Conservation (phyloP, 2,113 vertebrate genomes). For the Lipotes vexillifer region DNA sequence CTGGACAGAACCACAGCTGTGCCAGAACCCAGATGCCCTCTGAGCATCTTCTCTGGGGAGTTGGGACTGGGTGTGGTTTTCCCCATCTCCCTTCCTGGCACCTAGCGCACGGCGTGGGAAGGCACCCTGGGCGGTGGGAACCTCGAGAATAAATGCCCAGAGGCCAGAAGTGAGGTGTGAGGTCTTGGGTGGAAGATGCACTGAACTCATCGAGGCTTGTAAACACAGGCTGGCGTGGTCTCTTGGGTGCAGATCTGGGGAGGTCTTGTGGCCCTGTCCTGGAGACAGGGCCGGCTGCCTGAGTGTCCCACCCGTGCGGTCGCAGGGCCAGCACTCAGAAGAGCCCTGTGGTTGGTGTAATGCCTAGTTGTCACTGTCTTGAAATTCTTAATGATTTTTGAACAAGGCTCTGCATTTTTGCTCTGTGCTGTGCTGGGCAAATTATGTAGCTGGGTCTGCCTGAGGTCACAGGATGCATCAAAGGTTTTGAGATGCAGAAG, state of each 20-base stretch:
- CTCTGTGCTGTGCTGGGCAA: background rate
- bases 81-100: background rate
- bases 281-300: background rate
- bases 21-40: background rate
- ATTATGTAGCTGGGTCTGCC: background rate
- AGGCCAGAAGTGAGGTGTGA: background rate
- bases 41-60: background rate
- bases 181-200: background rate
- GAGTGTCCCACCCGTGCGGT: background rate
- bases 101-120: background rate
- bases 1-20: background rate
- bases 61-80: background rate
- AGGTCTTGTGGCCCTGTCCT: background rate
- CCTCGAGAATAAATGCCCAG: background rate
- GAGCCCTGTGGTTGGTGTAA: background rate
- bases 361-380: too few relatives aligned
- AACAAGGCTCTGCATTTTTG: background rate
- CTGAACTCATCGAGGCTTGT: background rate
- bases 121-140: rapidly evolving
- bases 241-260: background rate
- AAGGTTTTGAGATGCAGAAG: background rate
- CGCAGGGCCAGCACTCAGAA: background rate
- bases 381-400: background rate
- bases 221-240: too few relatives aligned
- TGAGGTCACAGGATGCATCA: background rate